Evolutionary conservation across 2,888 invertebrate genomes (phyloP), one percentile per base, ranked within the genome.

Genomic region (Conus canariensis): DNA sequence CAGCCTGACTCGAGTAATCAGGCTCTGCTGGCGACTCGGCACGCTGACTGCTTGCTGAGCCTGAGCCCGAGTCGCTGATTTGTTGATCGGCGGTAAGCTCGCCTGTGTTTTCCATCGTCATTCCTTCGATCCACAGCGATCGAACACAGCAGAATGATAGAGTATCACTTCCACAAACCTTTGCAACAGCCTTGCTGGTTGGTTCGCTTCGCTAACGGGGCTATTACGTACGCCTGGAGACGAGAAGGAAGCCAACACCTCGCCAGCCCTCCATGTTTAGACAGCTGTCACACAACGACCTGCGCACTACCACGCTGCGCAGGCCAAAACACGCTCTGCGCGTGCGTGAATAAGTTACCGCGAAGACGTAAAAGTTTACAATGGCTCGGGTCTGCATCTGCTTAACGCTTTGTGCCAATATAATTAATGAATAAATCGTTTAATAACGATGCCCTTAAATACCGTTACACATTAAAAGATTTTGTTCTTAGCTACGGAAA

Each of bases 81-180:
- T 95, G 95, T 94, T 96, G 96, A 94, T 96, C 96, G 93, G 93
- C 92, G 88, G 94, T 94, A 93, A 96, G 94, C 94, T 96, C 96
- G 93, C 96, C 96, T 95, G 96, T 96, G 95, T 96, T 96, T 95
- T 96, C 96, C 96, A 96, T 96, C 95, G 96, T 96, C 95, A 96
- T 95, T 95, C 95, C 94, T 95, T 94, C 93, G 94, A 95, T 94
- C 94, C 94, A 95, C 93, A 94, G 94, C 93, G 95, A 95, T 95
- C 95, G 94, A 95, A 95, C 94, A 94, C 94, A 64, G 94, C 94
- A 95, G 94, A 95, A 95, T 95, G 94, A 95, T 95, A 94, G 94
- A 95, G 94, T 94, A 95, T 95, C 94, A 95, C 93, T 94, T 94
- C 93, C 92, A 93, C 94, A 95, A 95, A 95, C 95, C 95, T 95